Base-by-base conservation (phyloP, 2,113 vertebrate genomes). In the Cairina moschata region DNA sequence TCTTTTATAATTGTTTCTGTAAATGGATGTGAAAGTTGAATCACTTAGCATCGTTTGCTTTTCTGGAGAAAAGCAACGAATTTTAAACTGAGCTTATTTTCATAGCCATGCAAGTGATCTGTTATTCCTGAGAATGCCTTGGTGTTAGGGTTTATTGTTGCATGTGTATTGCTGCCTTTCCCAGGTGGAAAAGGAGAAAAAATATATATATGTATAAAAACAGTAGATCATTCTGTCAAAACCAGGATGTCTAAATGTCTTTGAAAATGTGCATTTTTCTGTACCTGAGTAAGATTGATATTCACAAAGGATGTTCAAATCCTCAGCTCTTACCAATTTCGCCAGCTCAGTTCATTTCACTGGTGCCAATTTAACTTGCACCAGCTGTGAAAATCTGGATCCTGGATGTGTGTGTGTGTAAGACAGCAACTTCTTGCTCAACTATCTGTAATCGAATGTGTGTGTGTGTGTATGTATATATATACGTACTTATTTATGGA, bases 1-100 rank as follows among this genome's bases (percentile, higher is more conserved):
- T 82, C 21, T 93, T 40, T 91, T 74, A 38, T 94, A 92, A 96
- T 96, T 96, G 83, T 88, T 77, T 93, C 75, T 91, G 75, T 79
- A 94, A 95, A 94, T 90, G 67, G 72, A 65, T 95, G 83, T 80
- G 86, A 89, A 86, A 83, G 56, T 94, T 85, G 67, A 71, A 97
- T 92, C 91, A 94, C 73, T 95, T 91, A 92, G 58, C 59, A 66
- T 83, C 76, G 56, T 88, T 94, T 93, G 29, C 56, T 81, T 86
- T 82, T 69, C 56, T 88, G 76, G 55, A 11, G 62, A 83, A 91
- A 67, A 55, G 17, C 52, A 77, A 67, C 5, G 1, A 23, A 59
- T 93, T 90, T 87, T 91, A 83, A 96, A 71, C 29, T 17, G 23
- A 59, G 48, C 32, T 83, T 91, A 52, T 96, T 96, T 90, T 74